Percentiles rank a stretch among this genome's conserved stretches.
phyloP scores from a whole-genome alignment of 2,797 vertebrate species.

The Aldrovandia affinis region DNA sequence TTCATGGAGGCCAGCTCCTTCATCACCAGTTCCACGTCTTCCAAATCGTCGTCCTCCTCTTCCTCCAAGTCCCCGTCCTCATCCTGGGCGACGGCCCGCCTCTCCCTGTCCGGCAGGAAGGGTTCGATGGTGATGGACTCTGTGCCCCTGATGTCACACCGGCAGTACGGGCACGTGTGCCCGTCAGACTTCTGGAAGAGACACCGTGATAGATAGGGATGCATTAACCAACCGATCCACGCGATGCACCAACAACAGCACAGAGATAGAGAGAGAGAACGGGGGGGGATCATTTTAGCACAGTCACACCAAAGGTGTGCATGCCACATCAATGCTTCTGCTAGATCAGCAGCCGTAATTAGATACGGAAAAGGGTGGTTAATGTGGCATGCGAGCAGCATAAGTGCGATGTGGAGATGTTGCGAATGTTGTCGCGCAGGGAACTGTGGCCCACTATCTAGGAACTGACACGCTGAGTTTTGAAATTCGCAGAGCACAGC shows the following conservation, averaged over 20 bases:
- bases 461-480: no score
- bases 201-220: not conserved
- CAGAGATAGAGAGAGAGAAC: not conserved
- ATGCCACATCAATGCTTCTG: not conserved
- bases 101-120: conserved; percentile 42
- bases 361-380: not conserved
- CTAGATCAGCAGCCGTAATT: not conserved
- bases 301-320: not conserved
- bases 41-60: conserved; percentile 60
- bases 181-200: conserved; percentile 79
- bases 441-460: not conserved
- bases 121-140: conserved; percentile 74
- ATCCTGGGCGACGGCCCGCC: not conserved
- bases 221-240: not conserved
- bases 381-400: not conserved
- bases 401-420: conserved; percentile 21
- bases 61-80: conserved; percentile 34
- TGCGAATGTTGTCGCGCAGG: not conserved
- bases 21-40: conserved; percentile 66
- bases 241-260: not conserved
- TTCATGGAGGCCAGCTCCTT: conserved; percentile 69
- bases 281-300: not conserved
- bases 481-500: no score
- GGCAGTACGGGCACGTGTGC: conserved; percentile 86
- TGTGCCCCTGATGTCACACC: conserved; percentile 78